phyloP scores from a whole-genome alignment of 2,888 invertebrate genomes.

The Drymonia ruficornis region DNA sequence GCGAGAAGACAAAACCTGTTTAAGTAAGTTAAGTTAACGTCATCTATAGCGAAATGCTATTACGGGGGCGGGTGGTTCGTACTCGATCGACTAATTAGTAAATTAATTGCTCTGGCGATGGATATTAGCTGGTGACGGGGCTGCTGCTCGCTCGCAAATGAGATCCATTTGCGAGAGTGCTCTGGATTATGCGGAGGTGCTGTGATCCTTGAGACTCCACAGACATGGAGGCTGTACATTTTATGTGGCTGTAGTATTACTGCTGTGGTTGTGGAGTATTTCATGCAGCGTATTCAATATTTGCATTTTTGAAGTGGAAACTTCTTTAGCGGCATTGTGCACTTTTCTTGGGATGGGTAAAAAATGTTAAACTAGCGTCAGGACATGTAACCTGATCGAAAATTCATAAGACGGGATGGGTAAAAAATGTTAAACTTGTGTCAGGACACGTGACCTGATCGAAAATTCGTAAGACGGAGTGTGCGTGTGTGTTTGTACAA shows the following conservation, averaged over 20 bases:
- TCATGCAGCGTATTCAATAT: no score
- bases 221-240: background rate
- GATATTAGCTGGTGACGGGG: slow-evolving; percentile 33
- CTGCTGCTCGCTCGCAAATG: slow-evolving; percentile 31
- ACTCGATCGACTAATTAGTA: slow-evolving; percentile 46
- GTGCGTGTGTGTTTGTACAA: no score
- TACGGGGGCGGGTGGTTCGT: slow-evolving; percentile 27
- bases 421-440: no score
- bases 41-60: slow-evolving; percentile 37
- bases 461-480: no score
- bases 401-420: no score
- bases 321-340: no score
- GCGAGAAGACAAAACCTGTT: slow-evolving; percentile 17
- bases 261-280: no score
- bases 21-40: slow-evolving; percentile 29
- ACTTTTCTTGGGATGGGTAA: no score
- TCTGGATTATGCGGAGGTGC: slow-evolving; percentile 28
- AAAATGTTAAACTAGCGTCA: no score
- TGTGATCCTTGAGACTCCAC: slow-evolving; percentile 9
- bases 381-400: no score
- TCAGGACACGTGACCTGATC: no score
- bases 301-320: no score
- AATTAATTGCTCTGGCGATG: slow-evolving; percentile 44
- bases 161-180: slow-evolving; percentile 43
- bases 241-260: background rate